These are phyloP conservation scores for Sepioteuthis lessoniana DNA, from an alignment of 2,888 invertebrate species.

Conservation along the genomic window DNA sequence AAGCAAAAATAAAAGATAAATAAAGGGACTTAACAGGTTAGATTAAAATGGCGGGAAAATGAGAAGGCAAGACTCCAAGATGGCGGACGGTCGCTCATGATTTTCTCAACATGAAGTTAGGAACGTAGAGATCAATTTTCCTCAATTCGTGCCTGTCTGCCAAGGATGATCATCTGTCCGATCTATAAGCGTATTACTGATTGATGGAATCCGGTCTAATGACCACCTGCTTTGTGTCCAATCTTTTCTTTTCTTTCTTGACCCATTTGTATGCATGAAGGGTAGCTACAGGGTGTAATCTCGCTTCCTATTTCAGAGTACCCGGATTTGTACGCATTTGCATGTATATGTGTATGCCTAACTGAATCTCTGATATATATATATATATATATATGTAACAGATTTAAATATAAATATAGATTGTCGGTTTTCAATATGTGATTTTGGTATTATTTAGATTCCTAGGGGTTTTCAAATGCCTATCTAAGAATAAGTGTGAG, in stretches of 20 bases:
- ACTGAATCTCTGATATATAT: no score
- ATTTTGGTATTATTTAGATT: no score
- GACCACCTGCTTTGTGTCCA: background rate
- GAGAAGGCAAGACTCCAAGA: background rate
- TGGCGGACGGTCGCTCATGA: background rate
- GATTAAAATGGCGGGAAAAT: background rate
- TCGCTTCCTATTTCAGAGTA: background rate
- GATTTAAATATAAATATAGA: no score
- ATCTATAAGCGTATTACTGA: slow-evolving; percentile 7
- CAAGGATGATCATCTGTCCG: background rate
- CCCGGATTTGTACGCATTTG: background rate
- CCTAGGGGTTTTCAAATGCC: no score
- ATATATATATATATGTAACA: no score
- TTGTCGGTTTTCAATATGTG: no score
- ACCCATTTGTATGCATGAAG: background rate
- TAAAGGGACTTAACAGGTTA: background rate
- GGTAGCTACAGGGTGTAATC: background rate
- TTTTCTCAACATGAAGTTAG: background rate
- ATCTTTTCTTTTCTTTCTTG: background rate
- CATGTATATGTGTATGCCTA: background rate
- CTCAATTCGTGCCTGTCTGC: slow-evolving; percentile 33
- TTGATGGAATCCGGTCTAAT: background rate
- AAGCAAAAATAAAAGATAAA: background rate
- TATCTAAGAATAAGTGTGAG: no score
- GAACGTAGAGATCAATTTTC: background rate